Base-by-base conservation (phyloP, 2,113 vertebrate genomes). In the Cepphus grylle region DNA sequence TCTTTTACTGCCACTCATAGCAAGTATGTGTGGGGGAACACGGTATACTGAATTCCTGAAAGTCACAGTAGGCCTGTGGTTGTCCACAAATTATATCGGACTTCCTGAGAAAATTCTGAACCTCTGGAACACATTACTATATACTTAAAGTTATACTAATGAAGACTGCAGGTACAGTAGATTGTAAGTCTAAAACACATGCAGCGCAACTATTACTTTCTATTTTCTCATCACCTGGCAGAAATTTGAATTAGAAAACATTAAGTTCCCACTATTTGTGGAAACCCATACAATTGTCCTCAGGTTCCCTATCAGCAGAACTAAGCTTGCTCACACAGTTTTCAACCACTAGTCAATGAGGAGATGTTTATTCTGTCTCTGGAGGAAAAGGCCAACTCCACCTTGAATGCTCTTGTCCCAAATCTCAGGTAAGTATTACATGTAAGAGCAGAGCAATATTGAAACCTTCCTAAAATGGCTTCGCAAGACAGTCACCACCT, bases 31-130 rank as follows among this genome's bases (percentile, higher is more conserved):
- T 74, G 92, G 56, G 73, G 88, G 96, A 96, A 89, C 65, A 67
- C 1, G 18, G 43, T 56, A 85, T 32, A 55, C 13, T 30, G 40
- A 93, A 71, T 76, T 94, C 76, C 69, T 74, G 23, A 67, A 90
- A 94, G 65, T 63, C 97, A 94, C 96, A 95, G 86, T 80, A 86
- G 80, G 92, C 17, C 61, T 52, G 40, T 23, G 11, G 69, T 30
- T 90, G 72, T 83, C 80, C 82, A 78, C 27, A 81, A 84, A 92
- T 86, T 71, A 63, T 40, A 74, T 19, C 15, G 2, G 8, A 34
- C 47, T 86, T 82, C 34, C 45, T 32, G 23, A 67, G 74, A 74
- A 88, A 92, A 52, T 78, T 88, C 27, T 47, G 47, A 74, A 78
- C 71, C 47, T 74, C 67, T 74, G 69, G 63, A 81, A 92, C 55